Evolutionary conservation across 2,888 invertebrate species (phyloP), one percentile per base, ranked within the genome.

Genomic region (Nomada goodeniana): DNA sequence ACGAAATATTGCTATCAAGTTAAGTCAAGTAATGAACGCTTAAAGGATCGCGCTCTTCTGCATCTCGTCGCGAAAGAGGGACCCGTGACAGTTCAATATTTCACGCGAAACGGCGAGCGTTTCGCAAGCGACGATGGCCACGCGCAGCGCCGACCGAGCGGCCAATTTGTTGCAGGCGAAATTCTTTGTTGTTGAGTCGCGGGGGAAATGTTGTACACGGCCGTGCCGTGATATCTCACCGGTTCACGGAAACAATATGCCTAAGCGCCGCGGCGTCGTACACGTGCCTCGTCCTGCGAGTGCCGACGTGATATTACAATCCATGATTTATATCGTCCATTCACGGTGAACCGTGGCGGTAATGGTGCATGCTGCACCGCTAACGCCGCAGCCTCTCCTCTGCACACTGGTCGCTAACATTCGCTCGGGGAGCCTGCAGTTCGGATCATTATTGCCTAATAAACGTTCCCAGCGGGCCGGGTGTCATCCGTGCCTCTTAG

Each of bases 311-410:
- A 90, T 90, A 90, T 90, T 89, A 85, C 88, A 72, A 71, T 74
- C 76, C 72, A 61, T 90, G 90, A 90, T 90, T 88, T 89, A 90
- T 87, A 86, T 83, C 80, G 69, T 73, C 65, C 74, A 69, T 81
- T 82, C 83, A 36, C 59, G 70, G 53, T 59, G 57, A 42, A 65
- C 69, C 71, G 20, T 47, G 53, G 20, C 53, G 59, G 63, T 44
- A 55, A 57, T 29, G 29, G 42, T 76, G 76, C 53, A 78, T 57
- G 76, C 60, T 61, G 65, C 13, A 18, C 36, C 36, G 18, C 29
- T 67, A 15, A 15, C 59, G 26, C n/a, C 18, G n/a, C 65, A 13
- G 18, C 9, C 50, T 52, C 65, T 52, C 13, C n/a, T 29, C 65
- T 64, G 1, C n/a, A 36, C 57, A 29, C 55, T 55, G 23, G 47